phyloP scores from a whole-genome alignment of 2,888 invertebrate genomes.

The Diarsia rubi region DNA sequence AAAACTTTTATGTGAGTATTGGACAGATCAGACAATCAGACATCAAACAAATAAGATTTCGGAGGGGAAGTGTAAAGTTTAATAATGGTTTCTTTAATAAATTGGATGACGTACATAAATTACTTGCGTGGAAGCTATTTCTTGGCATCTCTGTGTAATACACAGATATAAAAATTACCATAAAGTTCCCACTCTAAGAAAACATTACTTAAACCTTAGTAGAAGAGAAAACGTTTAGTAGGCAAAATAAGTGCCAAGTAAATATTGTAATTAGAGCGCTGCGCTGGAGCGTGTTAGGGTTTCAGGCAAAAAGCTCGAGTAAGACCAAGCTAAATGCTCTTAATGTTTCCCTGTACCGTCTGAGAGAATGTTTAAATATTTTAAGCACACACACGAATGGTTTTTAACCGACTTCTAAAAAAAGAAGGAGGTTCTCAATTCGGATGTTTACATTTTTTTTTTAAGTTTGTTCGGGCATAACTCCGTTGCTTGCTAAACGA shows the following conservation, averaged over 20 bases:
- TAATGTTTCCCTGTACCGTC: background rate
- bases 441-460: no score
- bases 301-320: constrained; percentile 9
- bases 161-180: background rate
- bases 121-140: background rate
- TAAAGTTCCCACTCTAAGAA: background rate
- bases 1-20: background rate
- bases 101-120: background rate
- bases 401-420: no score
- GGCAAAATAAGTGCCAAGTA: constrained; percentile 50
- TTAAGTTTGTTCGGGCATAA: no score
- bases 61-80: background rate
- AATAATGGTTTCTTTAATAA: background rate
- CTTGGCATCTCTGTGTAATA: background rate
- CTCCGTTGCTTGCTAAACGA: no score
- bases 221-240: background rate
- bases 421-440: no score
- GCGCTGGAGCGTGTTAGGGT: constrained; percentile 2
- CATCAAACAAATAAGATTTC: background rate
- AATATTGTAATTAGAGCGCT: constrained; percentile 59
- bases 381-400: background rate
- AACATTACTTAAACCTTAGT: background rate
- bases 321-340: constrained; percentile 6
- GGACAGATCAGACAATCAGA: background rate
- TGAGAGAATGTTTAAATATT: background rate